Conservation (phyloP, 2,113 vertebrate genomes). For the Mus musculus region DNA sequence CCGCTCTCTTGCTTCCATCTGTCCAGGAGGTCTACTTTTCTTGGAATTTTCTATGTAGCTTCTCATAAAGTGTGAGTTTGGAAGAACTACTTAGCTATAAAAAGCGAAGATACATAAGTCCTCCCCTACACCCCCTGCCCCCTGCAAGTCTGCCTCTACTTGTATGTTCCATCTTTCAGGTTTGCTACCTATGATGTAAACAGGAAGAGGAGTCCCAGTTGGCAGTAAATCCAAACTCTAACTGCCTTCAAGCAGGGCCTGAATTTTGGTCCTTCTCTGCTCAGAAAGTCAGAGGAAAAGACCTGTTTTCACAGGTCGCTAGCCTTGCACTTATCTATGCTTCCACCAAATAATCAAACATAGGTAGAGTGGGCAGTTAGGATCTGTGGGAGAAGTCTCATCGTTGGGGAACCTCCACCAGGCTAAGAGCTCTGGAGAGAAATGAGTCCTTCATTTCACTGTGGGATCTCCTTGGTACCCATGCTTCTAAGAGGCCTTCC, state of each 20-base stretch:
- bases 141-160: not conserved
- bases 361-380: not conserved
- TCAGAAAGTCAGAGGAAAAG: conserved; percentile 46
- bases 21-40: conserved; percentile 11
- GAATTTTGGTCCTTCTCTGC: conserved; percentile 43
- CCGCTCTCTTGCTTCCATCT: conserved; percentile 20
- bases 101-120: not conserved
- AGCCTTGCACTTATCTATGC: not conserved
- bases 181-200: not conserved
- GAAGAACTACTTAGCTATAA: not conserved
- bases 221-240: conserved; percentile 48
- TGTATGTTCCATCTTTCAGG: not conserved
- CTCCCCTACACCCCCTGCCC: not conserved
- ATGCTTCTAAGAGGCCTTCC: not conserved
- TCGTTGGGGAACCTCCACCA: not conserved
- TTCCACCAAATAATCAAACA: conserved; percentile 1
- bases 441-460: not conserved
- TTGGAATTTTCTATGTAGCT: conserved; percentile 3
- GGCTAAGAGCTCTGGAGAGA: not conserved
- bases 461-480: not conserved
- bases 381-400: not conserved
- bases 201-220: not conserved
- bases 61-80: conserved; percentile 13
- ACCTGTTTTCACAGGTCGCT: not conserved
- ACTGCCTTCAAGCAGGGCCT: not conserved